These are phyloP conservation scores for Petrosia ficiformis DNA, from an alignment of 37 sponge, comb jelly and placozoan species.

Conservation along the genomic window DNA sequence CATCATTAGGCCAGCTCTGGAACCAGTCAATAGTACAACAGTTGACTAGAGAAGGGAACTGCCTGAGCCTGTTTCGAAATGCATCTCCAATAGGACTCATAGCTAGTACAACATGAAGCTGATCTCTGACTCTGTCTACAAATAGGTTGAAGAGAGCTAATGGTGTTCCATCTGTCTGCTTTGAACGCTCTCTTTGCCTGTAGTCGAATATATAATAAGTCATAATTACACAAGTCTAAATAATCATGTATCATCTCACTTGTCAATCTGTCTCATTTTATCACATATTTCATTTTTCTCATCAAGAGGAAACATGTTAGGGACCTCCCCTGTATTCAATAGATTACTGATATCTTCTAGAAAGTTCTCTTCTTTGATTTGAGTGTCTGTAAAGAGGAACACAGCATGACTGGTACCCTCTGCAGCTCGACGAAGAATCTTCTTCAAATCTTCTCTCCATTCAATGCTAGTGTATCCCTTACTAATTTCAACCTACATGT, in stretches of 20 bases:
- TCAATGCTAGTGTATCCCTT: slow-evolving; percentile 95
- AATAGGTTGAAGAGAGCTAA: slow-evolving; percentile 96
- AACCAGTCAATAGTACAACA: slow-evolving; percentile 99
- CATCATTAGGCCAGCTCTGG: slow-evolving; percentile 99
- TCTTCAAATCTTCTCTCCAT: slow-evolving; percentile 97
- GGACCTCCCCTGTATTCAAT: slow-evolving; percentile 95
- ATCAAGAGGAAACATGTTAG: slow-evolving; percentile 95
- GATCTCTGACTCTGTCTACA: slow-evolving; percentile 90
- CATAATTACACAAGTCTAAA: background rate
- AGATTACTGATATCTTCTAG: slow-evolving; percentile 96
- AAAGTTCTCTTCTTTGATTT: slow-evolving; percentile 95
- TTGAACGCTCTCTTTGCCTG: slow-evolving; percentile 83
- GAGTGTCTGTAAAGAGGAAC: slow-evolving; percentile 93
- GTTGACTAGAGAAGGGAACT: slow-evolving; percentile 98
- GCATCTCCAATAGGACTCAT: slow-evolving; percentile 99
- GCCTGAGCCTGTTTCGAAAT: slow-evolving; percentile 86
- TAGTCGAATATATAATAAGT: background rate
- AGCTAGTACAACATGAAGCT: slow-evolving; percentile 94
- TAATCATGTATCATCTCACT: slow-evolving; percentile 44
- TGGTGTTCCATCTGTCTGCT: slow-evolving; percentile 97
- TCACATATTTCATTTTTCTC: slow-evolving; percentile 92
- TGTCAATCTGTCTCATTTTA: slow-evolving; percentile 96
- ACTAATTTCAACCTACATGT: slow-evolving; percentile 86
- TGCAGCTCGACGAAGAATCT: slow-evolving; percentile 82
- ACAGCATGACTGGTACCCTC: slow-evolving; percentile 79